Percentiles rank a stretch among this genome's conserved stretches.
phyloP scores from a whole-genome alignment of 2,113 vertebrate species.

The Mesembrinibis cayennensis region DNA sequence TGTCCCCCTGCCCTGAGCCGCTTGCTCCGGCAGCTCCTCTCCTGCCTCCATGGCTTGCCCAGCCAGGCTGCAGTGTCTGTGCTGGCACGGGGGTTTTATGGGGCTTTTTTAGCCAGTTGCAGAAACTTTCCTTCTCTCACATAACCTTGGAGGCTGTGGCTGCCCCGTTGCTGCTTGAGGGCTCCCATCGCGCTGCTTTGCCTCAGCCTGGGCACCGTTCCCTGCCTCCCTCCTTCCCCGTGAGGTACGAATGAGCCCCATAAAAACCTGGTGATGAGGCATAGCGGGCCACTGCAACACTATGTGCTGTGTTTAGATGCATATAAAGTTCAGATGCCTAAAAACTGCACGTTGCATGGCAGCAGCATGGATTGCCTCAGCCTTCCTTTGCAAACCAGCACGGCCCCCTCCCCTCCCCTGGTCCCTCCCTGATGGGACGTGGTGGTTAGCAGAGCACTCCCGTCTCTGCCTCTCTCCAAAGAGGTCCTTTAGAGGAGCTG shows the following conservation, averaged over 20 bases:
- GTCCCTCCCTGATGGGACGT: not conserved
- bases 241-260: rapidly evolving
- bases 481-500: not conserved
- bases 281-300: not conserved
- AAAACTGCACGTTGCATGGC: rapidly evolving
- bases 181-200: not conserved
- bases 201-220: rapidly evolving
- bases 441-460: not conserved
- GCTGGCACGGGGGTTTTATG: rapidly evolving
- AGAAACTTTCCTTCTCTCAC: not conserved
- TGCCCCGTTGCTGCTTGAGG: not conserved
- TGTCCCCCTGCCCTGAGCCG: not conserved
- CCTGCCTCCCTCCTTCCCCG: not conserved
- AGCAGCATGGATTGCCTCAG: not conserved
- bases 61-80: not conserved
- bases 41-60: not conserved
- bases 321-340: rapidly evolving
- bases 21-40: not conserved
- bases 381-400: not conserved
- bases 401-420: not conserved
- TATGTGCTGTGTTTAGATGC: rapidly evolving
- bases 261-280: not conserved
- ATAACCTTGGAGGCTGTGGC: not conserved
- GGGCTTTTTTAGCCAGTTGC: not conserved
- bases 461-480: not conserved